These are phyloP conservation scores for Nothocercus nigrocapillus DNA, from an alignment of 2,113 vertebrate genomes.

Conservation along the genomic window DNA sequence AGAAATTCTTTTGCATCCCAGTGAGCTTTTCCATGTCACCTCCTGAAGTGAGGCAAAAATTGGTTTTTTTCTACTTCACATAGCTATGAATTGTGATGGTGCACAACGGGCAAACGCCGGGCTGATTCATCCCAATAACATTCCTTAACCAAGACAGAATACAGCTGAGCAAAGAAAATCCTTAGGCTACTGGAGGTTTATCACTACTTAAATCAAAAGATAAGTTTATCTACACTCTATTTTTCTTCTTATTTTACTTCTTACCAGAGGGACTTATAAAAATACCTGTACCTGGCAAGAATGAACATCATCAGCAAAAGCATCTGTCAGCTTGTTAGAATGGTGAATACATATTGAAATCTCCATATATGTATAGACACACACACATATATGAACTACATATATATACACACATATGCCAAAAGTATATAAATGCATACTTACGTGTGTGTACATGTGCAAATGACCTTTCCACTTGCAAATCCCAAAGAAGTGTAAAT, in stretches of 20 bases:
- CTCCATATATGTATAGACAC: neutral
- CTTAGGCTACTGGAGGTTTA: neutral
- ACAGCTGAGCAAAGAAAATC: neutral
- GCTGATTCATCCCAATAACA: neutral
- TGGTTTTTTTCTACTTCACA: neutral
- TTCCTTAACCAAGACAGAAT: neutral
- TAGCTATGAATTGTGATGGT: neutral
- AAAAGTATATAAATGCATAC: neutral
- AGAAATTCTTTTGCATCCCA: neutral
- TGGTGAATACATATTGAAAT: neutral
- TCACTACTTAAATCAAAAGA: neutral
- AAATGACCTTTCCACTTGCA: conserved; percentile 22
- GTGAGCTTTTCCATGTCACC: too few relatives aligned
- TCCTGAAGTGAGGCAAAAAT: neutral
- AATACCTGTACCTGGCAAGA: neutral
- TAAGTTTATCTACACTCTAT: neutral
- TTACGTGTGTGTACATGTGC: neutral
- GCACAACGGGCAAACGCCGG: neutral
- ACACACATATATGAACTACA: neutral
- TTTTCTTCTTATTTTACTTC: neutral
- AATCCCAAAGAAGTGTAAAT: neutral
- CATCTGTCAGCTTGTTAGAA: neutral
- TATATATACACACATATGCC: neutral
- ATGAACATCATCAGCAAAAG: neutral
- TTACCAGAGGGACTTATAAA: neutral